Base-by-base conservation (phyloP, 2,888 invertebrate genomes). In the Coelogynopora nodosa region DNA sequence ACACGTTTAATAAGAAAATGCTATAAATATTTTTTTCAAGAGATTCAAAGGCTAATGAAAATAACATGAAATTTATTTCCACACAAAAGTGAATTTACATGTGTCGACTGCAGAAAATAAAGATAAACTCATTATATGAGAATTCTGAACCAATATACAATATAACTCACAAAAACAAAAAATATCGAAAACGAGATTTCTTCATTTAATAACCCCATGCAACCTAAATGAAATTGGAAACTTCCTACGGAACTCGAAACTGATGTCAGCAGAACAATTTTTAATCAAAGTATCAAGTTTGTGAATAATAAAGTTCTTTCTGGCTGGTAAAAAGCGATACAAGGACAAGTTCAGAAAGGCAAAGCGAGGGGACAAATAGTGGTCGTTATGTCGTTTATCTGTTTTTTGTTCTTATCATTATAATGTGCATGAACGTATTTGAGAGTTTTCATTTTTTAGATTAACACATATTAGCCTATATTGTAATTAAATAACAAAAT, bases 201-300 rank as follows among this genome's bases (percentile, higher is more conserved):
- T 49, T 49, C 18, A 10, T 49, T 49, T 49, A 49, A 49, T 49
- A 49, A 10, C 49, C 49, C 18, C 49, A 18, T 49, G 49, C 18
- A 49, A 49, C 49, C 49, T 10, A 26, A 74, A 23, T 23, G 74
- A 74, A 74, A 74, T 23, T 5, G 23, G 74, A 74, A 74, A 23
- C 27, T 23, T 74, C 5, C 27, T 26, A n/a, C 18, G 74, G 23
- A 74, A 74, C 74, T 23, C 27, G 74, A 74, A 23, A 74, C 5
- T 74, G 2, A 13, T 26, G 74, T 10, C 74, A 74, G 18, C 23
- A 5, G 74, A 74, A 26, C 74, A 74, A 74, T 74, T 74, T 74
- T 74, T 26, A 74, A 74, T 74, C 5, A 74, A 74, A 74, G 23
- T 74, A 74, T 74, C 74, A 74, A 74, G 74, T 74, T 74, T 74